A percentile compares a stretch with the other conserved stretches of the same genome.
Conservation (phyloP, 2,113 vertebrate species). For the Pomatostomus ruficeps region DNA sequence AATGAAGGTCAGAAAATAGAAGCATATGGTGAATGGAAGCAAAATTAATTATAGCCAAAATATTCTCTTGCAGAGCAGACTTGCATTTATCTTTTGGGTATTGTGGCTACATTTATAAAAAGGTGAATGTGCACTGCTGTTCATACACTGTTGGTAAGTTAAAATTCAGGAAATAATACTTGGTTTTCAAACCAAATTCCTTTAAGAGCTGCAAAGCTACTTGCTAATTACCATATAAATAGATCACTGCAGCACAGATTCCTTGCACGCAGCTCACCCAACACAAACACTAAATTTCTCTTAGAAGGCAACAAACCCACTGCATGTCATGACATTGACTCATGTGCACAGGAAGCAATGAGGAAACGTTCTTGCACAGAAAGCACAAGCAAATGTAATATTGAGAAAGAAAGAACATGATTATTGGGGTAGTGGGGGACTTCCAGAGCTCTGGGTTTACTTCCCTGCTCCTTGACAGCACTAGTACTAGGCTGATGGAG, state of each 20-base stretch:
- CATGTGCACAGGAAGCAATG: background rate
- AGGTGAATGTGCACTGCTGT: background rate
- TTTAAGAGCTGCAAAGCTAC: slow-evolving; percentile 61
- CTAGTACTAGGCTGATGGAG: background rate
- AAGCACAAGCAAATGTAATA: background rate
- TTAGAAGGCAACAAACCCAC: background rate
- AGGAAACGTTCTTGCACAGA: background rate
- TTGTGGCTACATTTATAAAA: slow-evolving; percentile 26
- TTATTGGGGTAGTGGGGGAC: background rate
- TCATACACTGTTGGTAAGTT: slow-evolving; percentile 35
- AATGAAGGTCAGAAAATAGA: slow-evolving; percentile 39
- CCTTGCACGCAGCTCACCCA: slow-evolving; percentile 24
- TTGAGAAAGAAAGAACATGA: background rate
- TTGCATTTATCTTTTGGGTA: slow-evolving; percentile 57
- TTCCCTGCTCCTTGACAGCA: background rate
- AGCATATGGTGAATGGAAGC: slow-evolving; percentile 36
- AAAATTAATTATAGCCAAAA: slow-evolving; percentile 61
- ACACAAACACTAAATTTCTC: background rate
- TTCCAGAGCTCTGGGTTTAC: background rate
- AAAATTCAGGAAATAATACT: slow-evolving; percentile 37
- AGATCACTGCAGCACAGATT: slow-evolving; percentile 37
- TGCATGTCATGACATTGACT: background rate
- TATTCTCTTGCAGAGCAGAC: background rate
- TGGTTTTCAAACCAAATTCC: slow-evolving; percentile 62
- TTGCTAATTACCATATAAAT: slow-evolving; percentile 66